Evolutionary conservation across 2,113 vertebrate genomes (phyloP).

Genomic region (Myotis brandtii): DNA sequence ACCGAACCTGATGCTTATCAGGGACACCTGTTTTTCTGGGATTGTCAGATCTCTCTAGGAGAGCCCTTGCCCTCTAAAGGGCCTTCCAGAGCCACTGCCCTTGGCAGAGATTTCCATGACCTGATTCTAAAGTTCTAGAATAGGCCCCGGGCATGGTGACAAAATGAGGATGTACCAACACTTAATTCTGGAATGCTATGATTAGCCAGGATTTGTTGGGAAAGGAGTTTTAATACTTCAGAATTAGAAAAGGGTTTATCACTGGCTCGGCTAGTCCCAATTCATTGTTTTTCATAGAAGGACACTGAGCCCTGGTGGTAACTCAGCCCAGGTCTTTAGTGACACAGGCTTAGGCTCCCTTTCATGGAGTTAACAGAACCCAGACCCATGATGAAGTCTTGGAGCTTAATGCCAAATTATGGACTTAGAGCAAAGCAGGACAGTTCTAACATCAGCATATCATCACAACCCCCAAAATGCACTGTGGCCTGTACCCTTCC

Average conservation of each 20-base stretch:
- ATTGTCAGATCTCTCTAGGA: conserved; percentile 23
- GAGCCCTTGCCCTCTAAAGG: conserved; percentile 17
- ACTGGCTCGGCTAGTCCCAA: background rate
- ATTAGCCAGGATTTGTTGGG: background rate
- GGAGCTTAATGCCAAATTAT: background rate
- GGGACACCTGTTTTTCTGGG: conserved; percentile 46
- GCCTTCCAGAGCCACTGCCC: background rate
- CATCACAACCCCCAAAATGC: background rate
- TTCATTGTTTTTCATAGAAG: background rate
- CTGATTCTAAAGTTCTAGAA: background rate
- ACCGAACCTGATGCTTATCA: conserved; percentile 59
- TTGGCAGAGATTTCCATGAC: background rate
- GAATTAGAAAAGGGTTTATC: conserved; percentile 25
- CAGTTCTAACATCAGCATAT: background rate
- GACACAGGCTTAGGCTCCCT: background rate
- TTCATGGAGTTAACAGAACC: background rate
- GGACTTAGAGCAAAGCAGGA: background rate
- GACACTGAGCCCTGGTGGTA: background rate
- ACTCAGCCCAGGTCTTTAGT: background rate
- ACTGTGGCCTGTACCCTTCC: background rate
- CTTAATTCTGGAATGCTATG: background rate
- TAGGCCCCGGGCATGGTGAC: background rate
- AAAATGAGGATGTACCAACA: background rate
- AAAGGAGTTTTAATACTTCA: background rate
- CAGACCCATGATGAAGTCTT: background rate